Percentiles rank a stretch among this genome's conserved stretches.
phyloP scores from a whole-genome alignment of 2,888 invertebrate species.

The Neocrepidodera transversa region DNA sequence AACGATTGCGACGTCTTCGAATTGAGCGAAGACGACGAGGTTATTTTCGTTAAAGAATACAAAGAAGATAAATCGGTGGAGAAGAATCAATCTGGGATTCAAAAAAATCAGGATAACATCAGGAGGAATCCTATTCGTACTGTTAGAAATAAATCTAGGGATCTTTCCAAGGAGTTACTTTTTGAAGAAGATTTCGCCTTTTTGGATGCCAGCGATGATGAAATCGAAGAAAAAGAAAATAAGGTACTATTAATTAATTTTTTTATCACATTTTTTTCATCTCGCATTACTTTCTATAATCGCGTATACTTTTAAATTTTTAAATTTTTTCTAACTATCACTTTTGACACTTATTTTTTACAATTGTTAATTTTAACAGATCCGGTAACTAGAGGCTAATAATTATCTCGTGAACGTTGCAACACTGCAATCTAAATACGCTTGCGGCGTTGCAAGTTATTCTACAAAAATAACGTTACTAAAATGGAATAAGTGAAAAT shows the following conservation, averaged over 20 bases:
- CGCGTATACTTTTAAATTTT: background rate
- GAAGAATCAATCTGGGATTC: background rate
- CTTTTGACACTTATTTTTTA: background rate
- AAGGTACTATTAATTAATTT: slow-evolving; percentile 27
- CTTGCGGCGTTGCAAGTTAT: too few relatives aligned
- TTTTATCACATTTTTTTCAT: background rate
- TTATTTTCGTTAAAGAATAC: slow-evolving; percentile 44
- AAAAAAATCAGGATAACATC: slow-evolving; percentile 20
- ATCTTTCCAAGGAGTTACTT: slow-evolving; percentile 40
- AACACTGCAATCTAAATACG: too few relatives aligned
- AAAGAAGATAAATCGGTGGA: slow-evolving; percentile 1
- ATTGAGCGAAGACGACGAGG: slow-evolving; percentile 36
- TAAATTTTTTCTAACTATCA: background rate
- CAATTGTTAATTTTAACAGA: too few relatives aligned
- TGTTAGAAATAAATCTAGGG: slow-evolving; percentile 37
- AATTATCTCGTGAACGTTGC: too few relatives aligned
- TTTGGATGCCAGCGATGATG: slow-evolving; percentile 43
- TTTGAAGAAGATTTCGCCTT: slow-evolving; percentile 46
- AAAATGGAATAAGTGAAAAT: too few relatives aligned
- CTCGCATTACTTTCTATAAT: background rate
- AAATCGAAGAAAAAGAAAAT: slow-evolving; percentile 35
- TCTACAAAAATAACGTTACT: too few relatives aligned
- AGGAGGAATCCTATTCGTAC: slow-evolving; percentile 45
- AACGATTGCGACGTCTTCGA: slow-evolving; percentile 11
- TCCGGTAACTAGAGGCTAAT: too few relatives aligned